These are phyloP conservation scores for Gortyna flavago DNA, from an alignment of 2,888 invertebrate genomes.

Conservation along the genomic window DNA sequence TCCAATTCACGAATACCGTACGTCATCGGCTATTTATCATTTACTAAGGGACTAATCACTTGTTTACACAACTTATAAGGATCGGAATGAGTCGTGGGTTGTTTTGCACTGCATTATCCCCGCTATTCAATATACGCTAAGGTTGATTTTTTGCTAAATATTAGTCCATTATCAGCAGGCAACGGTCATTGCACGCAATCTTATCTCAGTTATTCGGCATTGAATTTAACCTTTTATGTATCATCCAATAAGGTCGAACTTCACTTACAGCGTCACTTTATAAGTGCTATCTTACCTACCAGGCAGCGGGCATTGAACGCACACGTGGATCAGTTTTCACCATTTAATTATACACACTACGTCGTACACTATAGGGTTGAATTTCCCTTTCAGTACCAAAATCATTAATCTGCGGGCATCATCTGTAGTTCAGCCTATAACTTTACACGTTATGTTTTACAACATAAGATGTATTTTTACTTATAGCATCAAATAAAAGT, in stretches of 20 bases:
- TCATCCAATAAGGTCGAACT: conserved; percentile 5
- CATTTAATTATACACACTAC: conserved; percentile 4
- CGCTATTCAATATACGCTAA: background rate
- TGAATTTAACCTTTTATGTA: background rate
- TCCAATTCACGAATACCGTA: background rate
- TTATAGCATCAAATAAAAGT: conserved; percentile 93
- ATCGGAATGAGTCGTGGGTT: background rate
- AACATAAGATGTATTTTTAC: conserved; percentile 64
- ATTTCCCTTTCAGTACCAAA: background rate
- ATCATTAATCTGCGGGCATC: background rate
- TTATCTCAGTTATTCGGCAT: background rate
- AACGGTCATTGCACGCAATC: conserved; percentile 24
- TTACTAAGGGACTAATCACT: conserved; percentile 5
- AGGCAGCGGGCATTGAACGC: conserved; percentile 25
- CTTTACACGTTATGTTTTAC: background rate
- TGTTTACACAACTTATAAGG: conserved; percentile 9
- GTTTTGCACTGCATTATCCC: conserved; percentile 1
- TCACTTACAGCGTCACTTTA: background rate
- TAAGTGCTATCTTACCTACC: conserved; percentile 9
- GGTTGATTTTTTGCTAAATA: background rate
- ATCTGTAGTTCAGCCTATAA: background rate
- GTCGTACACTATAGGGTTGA: background rate
- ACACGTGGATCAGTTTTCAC: conserved; percentile 4
- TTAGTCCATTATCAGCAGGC: background rate
- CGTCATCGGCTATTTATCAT: conserved; percentile 21